phyloP scores from a whole-genome alignment of 2,797 vertebrate species.

The Acanthis flammea region DNA sequence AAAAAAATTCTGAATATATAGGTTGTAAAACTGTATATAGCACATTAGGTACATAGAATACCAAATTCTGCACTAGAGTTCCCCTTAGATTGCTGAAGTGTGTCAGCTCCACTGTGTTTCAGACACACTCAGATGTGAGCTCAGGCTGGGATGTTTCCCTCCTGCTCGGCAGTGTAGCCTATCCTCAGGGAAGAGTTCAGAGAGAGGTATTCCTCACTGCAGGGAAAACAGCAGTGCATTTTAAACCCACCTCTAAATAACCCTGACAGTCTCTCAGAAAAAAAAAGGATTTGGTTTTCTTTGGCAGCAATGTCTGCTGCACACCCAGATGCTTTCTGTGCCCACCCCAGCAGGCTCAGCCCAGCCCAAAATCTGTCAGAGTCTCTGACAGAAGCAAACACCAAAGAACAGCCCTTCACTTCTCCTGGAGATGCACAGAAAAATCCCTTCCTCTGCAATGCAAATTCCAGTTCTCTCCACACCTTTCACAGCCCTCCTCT shows the following conservation, averaged over 20 bases:
- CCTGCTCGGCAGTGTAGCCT: neutral
- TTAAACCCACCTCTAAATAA: conserved; percentile 33
- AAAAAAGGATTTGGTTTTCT: neutral
- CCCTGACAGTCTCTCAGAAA: neutral
- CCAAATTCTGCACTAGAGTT: neutral
- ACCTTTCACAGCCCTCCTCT: neutral
- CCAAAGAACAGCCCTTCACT: neutral
- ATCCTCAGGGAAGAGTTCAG: neutral
- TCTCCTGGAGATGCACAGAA: neutral
- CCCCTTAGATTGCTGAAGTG: neutral
- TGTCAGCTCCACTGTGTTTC: neutral
- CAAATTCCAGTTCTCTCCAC: conserved; percentile 13
- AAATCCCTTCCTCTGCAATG: neutral
- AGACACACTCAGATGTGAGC: neutral
- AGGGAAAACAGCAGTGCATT: neutral
- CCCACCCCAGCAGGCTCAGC: neutral
- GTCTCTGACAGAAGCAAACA: neutral
- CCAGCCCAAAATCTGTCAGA: neutral
- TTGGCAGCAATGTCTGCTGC: neutral
- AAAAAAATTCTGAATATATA: neutral
- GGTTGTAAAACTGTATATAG: neutral
- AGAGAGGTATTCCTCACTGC: neutral
- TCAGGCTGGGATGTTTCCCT: neutral
- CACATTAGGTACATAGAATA: neutral
- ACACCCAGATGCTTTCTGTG: neutral